Conservation (phyloP, 92 coral and sea anemone species). For the Micromussa lordhowensis region DNA sequence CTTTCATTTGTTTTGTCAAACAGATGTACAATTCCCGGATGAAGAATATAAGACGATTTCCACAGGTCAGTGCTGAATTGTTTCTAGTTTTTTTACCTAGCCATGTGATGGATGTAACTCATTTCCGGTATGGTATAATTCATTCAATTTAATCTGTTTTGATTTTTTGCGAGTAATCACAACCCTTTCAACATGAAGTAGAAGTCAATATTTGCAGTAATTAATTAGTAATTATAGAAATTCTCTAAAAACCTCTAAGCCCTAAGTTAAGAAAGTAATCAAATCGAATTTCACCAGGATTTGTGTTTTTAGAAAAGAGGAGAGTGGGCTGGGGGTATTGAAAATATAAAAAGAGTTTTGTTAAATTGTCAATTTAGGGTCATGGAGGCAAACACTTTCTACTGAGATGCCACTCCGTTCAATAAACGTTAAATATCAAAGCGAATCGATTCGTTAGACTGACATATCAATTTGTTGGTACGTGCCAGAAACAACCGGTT, state of each 20-base stretch:
- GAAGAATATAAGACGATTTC: neutral
- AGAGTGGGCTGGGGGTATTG: neutral
- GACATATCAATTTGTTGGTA: neutral
- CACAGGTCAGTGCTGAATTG: conserved; percentile 7
- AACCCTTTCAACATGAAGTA: neutral
- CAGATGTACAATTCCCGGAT: conserved; percentile 20
- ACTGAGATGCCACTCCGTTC: neutral
- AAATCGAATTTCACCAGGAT: neutral
- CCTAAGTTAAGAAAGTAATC: neutral
- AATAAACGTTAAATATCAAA: neutral
- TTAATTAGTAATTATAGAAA: conserved; percentile 7
- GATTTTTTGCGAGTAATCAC: neutral
- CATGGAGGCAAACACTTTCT: neutral
- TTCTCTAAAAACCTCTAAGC: neutral
- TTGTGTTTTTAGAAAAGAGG: neutral
- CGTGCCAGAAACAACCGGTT: neutral
- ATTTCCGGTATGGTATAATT: conserved; percentile 20
- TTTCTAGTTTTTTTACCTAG: neutral
- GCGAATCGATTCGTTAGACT: neutral
- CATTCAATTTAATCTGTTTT: neutral
- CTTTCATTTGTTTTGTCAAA: neutral
- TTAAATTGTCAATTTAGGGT: neutral
- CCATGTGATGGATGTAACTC: neutral
- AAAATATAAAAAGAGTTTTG: no score
- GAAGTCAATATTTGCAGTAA: neutral